Percentiles rank a stretch among this genome's conserved stretches.
Conservation (phyloP, 2,113 vertebrate genomes). For the Sula dactylatra region DNA sequence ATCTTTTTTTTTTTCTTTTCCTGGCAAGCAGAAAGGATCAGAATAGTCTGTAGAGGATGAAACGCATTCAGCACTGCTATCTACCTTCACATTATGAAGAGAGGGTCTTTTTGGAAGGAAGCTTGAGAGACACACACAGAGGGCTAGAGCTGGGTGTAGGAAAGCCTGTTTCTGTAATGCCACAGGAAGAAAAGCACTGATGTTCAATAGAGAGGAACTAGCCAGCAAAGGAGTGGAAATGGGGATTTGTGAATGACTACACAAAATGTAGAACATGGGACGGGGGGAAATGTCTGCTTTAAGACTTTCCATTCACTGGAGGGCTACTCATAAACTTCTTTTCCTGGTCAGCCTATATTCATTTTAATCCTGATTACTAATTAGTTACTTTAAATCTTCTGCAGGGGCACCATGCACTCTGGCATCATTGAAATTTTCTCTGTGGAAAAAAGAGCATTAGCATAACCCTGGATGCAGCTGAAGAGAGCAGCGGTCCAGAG, state of each 20-base stretch:
- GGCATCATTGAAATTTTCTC: not conserved
- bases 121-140: not conserved
- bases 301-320: not conserved
- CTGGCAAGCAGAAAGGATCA: not conserved
- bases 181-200: not conserved
- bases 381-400: not conserved
- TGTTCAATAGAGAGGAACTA: not conserved
- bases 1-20: not conserved
- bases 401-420: fast-evolving
- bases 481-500: not conserved
- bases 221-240: not conserved
- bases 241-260: not conserved
- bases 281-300: not conserved
- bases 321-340: not conserved
- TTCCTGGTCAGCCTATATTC: not conserved
- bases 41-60: not conserved
- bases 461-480: not conserved
- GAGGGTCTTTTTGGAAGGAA: not conserved
- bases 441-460: not conserved
- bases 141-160: not conserved
- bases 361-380: not conserved
- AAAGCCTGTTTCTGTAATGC: not conserved
- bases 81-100: not conserved
- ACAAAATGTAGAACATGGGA: fast-evolving
- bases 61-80: not conserved